Conservation (phyloP, 2,113 vertebrate genomes). For the Tamias sibiricus region DNA sequence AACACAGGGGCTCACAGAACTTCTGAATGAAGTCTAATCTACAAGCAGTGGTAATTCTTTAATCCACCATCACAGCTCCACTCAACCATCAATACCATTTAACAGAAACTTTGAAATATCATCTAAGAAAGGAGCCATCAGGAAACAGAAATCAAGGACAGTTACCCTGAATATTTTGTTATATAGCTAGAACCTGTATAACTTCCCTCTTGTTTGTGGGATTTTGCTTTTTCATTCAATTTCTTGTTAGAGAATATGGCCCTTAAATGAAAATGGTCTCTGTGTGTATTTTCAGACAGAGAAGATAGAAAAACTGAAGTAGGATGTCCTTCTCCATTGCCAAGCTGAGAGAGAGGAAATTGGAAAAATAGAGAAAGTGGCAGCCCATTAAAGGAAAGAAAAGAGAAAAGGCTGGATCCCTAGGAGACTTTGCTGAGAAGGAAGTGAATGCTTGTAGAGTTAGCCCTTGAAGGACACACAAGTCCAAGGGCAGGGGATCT, state of each 20-base stretch:
- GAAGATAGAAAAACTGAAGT: not conserved
- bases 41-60: not conserved
- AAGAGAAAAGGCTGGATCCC: not conserved
- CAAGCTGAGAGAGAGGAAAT: not conserved
- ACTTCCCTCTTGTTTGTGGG: not conserved
- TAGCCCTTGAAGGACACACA: not conserved
- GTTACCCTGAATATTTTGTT: not conserved
- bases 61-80: not conserved
- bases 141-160: not conserved
- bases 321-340: not conserved
- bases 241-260: not conserved
- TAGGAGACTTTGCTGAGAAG: not conserved
- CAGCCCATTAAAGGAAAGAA: not conserved
- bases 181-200: not conserved
- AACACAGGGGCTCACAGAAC: not conserved
- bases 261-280: not conserved
- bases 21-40: not conserved
- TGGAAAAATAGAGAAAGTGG: not conserved
- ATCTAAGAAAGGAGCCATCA: not conserved
- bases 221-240: not conserved
- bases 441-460: not conserved
- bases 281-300: not conserved
- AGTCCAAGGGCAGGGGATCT: slow-evolving; percentile 16
- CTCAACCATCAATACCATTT: not conserved
- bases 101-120: not conserved